phyloP scores from a whole-genome alignment of 1,140 invertebrate species.

The Heliconius nattereri region DNA sequence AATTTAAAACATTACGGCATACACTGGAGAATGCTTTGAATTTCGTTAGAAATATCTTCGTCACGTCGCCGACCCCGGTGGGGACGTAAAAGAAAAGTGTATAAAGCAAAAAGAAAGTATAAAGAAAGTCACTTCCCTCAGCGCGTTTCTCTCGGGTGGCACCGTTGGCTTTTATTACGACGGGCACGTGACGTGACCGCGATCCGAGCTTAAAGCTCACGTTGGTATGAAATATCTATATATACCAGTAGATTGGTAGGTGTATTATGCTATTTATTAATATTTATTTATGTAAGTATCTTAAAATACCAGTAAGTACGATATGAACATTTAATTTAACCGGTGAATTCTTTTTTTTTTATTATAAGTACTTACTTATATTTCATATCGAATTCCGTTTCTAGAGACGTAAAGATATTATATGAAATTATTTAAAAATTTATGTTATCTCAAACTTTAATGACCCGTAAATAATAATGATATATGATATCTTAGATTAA shows the following conservation, averaged over 20 bases:
- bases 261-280: neutral
- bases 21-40: constrained; percentile 46
- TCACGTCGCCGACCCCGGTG: constrained; percentile 61
- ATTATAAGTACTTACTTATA: neutral
- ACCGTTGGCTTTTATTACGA: constrained; percentile 64
- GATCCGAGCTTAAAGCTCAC: constrained; percentile 54
- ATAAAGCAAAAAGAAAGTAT: constrained; percentile 66
- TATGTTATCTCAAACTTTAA: too few species aligned
- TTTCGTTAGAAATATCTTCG: constrained; percentile 58
- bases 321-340: neutral
- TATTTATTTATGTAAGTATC: constrained; percentile 6
- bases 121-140: constrained; percentile 68
- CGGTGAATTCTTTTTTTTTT: neutral
- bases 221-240: constrained; percentile 44
- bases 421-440: too few species aligned
- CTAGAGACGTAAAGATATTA: too few species aligned
- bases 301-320: neutral
- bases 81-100: constrained; percentile 67
- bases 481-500: too few species aligned
- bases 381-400: neutral
- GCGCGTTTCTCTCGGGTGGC: constrained; percentile 50
- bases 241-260: neutral
- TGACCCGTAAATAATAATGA: too few species aligned
- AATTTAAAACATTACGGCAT: constrained; percentile 37
- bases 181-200: constrained; percentile 66